Evolutionary conservation across 2,113 vertebrate species (phyloP).

Genomic region (Eidolon helvum): DNA sequence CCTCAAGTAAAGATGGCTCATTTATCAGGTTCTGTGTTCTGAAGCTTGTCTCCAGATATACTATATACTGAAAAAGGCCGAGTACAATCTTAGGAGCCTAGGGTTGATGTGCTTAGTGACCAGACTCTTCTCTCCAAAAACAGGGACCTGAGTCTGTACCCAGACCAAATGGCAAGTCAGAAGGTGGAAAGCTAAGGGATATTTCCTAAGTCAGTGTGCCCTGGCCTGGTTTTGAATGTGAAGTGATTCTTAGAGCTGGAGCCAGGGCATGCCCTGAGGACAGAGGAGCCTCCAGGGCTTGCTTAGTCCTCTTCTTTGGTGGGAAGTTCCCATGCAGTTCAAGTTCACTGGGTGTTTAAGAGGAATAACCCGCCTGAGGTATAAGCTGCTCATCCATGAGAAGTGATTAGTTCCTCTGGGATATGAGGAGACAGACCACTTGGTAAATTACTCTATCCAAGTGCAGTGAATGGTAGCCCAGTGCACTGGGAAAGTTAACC

Average conservation of each 20-base stretch:
- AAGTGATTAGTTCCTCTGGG: neutral
- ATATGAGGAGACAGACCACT: neutral
- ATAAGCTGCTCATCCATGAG: neutral
- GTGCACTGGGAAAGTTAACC: neutral
- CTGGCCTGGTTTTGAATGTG: neutral
- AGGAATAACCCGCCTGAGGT: neutral
- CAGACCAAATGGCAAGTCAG: neutral
- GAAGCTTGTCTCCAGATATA: neutral
- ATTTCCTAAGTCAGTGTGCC: neutral
- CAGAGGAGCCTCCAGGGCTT: neutral
- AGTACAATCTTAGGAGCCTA: accelerated
- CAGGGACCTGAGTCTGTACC: neutral
- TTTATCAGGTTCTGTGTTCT: neutral
- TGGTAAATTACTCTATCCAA: neutral
- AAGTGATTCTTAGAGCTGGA: neutral
- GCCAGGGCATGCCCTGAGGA: neutral
- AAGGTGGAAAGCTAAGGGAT: neutral
- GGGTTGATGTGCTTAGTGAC: neutral
- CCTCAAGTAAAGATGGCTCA: neutral
- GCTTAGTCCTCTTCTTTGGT: neutral
- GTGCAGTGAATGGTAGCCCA: neutral
- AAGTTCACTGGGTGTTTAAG: neutral
- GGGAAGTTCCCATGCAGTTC: neutral
- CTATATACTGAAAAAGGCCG: neutral
- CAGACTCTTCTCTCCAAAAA: neutral